phyloP scores from a whole-genome alignment of 2,888 invertebrate species.

The Pammene aurita region DNA sequence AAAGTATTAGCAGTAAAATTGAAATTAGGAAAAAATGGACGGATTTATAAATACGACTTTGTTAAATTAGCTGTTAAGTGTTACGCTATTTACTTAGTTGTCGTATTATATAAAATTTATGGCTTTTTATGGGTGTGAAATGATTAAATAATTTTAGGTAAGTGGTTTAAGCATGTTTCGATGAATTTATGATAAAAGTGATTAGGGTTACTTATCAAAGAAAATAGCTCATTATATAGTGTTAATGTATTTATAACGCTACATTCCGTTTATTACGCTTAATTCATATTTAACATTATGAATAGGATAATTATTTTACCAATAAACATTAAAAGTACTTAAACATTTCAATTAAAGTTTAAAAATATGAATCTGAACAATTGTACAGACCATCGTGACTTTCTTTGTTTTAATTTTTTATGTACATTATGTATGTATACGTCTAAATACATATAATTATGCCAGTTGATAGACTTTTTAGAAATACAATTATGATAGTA shows the following conservation, averaged over 20 bases:
- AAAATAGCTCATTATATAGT: not conserved
- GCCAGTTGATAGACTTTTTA: too few species aligned
- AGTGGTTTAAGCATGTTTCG: not conserved
- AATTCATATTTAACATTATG: too few species aligned
- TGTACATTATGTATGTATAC: too few species aligned
- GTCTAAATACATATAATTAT: too few species aligned
- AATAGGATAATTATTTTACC: too few species aligned
- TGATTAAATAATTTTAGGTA: constrained; percentile 21
- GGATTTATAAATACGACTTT: not conserved
- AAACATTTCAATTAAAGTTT: too few species aligned
- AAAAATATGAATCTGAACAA: too few species aligned
- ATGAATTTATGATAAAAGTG: not conserved
- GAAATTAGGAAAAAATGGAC: not conserved
- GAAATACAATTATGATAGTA: not conserved
- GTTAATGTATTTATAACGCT: not conserved
- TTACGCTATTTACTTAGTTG: constrained; percentile 43
- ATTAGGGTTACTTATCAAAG: constrained; percentile 3
- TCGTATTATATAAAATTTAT: constrained; percentile 24
- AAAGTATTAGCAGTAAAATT: not conserved
- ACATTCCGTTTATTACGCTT: not conserved
- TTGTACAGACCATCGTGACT: too few species aligned
- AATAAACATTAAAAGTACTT: too few species aligned
- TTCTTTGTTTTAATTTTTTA: too few species aligned
- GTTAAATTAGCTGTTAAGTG: not conserved
- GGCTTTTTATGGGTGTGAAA: constrained; percentile 12